Conservation (phyloP, 1,140 invertebrate genomes). For the Plutomurus gul region DNA sequence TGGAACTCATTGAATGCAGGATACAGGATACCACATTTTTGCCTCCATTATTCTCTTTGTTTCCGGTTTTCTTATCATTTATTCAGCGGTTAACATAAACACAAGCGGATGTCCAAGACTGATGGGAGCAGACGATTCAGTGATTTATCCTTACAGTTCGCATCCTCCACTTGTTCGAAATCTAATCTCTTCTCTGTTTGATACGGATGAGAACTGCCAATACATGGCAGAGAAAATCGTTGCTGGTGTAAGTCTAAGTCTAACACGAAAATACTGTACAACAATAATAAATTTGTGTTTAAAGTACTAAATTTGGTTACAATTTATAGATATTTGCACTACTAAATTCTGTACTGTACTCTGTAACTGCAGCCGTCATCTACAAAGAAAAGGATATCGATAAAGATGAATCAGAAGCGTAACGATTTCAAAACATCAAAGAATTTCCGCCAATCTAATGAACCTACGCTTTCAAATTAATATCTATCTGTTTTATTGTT, state of each 20-base stretch:
- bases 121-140: too few relatives aligned
- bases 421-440: too few relatives aligned
- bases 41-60: background rate
- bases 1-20: background rate
- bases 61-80: background rate
- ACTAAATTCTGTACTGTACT: background rate
- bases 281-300: background rate
- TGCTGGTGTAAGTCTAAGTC: constrained; percentile 16
- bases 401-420: background rate
- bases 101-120: background rate
- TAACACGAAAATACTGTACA: background rate
- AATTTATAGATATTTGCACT: background rate
- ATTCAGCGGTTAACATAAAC: background rate
- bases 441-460: too few relatives aligned
- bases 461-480: too few relatives aligned
- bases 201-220: background rate
- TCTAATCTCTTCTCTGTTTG: background rate
- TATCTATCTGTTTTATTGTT: too few relatives aligned
- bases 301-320: background rate
- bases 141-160: too few relatives aligned
- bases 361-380: background rate
- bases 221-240: constrained; percentile 1
- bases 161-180: background rate
- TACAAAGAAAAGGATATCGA: background rate
- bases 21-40: background rate